Conservation (phyloP, 2,888 invertebrate species). For the Nomada fabriciana region DNA sequence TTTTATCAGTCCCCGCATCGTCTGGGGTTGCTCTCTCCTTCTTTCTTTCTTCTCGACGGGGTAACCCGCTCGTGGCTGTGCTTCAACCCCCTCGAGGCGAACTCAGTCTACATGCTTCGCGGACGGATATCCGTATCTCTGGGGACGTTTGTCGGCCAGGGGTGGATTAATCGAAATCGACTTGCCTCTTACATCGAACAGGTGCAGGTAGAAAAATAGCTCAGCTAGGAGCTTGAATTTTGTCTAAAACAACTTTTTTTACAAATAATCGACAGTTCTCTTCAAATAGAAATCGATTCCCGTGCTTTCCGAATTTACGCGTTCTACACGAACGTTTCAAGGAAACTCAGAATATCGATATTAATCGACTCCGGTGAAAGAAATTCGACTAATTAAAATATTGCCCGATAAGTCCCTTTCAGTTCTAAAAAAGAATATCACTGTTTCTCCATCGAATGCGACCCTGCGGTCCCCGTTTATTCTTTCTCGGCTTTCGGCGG, state of each 20-base stretch:
- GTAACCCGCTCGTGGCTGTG: constrained; percentile 53
- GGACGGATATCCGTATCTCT: constrained; percentile 29
- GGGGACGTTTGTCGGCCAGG: constrained; percentile 48
- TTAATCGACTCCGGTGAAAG: too few species aligned
- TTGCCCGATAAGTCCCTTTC: background rate
- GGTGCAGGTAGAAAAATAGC: background rate
- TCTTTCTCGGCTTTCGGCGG: constrained; percentile 42
- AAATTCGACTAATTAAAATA: background rate
- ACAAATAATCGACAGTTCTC: too few species aligned
- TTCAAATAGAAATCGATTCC: background rate
- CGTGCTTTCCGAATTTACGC: background rate
- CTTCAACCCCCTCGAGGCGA: constrained; percentile 56
- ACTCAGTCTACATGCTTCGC: constrained; percentile 49
- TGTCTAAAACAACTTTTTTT: too few species aligned
- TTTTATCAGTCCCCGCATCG: constrained; percentile 76
- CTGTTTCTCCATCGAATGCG: constrained; percentile 15
- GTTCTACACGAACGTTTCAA: background rate
- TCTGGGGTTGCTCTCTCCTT: constrained; percentile 72
- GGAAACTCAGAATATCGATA: background rate
- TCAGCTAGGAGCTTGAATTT: too few species aligned
- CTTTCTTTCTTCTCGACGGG: constrained; percentile 54
- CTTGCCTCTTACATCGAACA: background rate
- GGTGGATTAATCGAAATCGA: constrained; percentile 56
- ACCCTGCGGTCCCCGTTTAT: constrained; percentile 41
- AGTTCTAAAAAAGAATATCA: background rate